Conservation (phyloP, 2,797 vertebrate genomes). For the Urosaurus nigricauda region DNA sequence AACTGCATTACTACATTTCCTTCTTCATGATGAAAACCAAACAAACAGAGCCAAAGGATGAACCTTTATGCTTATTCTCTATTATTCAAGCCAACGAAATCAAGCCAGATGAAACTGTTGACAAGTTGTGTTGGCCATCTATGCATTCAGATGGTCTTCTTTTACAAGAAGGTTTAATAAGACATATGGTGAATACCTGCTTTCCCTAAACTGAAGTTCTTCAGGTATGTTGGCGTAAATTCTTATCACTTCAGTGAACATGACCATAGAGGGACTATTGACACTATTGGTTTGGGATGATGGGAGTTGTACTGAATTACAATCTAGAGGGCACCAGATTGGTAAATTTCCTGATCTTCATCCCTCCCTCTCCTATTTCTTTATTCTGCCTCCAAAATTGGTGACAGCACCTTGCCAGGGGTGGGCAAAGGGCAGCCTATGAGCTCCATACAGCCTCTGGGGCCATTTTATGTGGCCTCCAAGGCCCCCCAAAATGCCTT, state of each 20-base stretch:
- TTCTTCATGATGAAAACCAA: conserved; percentile 30
- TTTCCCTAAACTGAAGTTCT: neutral
- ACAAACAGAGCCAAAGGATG: neutral
- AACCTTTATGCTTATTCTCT: conserved; percentile 40
- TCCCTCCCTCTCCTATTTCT: too few species aligned
- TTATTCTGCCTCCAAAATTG: too few species aligned
- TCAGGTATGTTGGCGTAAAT: neutral
- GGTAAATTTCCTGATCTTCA: neutral
- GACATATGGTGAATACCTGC: neutral
- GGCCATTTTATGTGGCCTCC: too few species aligned
- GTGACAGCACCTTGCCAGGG: too few species aligned
- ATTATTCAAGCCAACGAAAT: conserved; percentile 36
- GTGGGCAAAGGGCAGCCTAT: too few species aligned
- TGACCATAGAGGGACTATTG: neutral
- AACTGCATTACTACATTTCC: neutral
- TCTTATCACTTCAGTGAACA: neutral
- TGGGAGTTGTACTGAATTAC: neutral
- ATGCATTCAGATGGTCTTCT: conserved; percentile 24
- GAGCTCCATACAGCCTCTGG: too few species aligned
- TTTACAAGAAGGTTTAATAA: conserved; percentile 10
- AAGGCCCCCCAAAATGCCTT: too few species aligned
- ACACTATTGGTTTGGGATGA: neutral
- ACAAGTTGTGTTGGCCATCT: conserved; percentile 28
- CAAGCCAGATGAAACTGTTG: conserved; percentile 25
- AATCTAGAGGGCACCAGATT: neutral